These are phyloP conservation scores for Nycticorax nycticorax DNA, from an alignment of 2,113 vertebrate genomes.

Conservation along the genomic window DNA sequence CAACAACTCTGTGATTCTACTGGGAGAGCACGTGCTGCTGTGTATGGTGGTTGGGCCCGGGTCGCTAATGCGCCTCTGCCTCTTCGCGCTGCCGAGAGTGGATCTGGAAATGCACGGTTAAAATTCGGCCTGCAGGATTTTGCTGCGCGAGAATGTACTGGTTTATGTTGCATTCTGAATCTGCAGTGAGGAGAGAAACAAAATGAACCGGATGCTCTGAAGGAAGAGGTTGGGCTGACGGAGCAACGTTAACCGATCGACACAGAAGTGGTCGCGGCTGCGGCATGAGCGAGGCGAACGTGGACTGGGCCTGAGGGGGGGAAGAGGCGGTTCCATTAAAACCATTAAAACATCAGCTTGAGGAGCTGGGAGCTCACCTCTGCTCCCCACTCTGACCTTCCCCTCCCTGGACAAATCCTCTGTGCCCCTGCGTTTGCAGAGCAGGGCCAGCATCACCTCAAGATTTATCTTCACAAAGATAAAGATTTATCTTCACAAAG, in stretches of 20 bases:
- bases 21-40: not conserved
- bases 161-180: not conserved
- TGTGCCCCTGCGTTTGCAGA: not conserved
- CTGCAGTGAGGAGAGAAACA: not conserved
- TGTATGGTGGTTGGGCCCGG: not conserved
- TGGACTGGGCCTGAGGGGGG: accelerated
- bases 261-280: too few species aligned
- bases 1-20: too few species aligned
- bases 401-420: not conserved
- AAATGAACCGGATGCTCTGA: not conserved
- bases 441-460: not conserved
- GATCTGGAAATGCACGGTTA: accelerated
- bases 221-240: too few species aligned
- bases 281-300: accelerated
- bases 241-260: not conserved
- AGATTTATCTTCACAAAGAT: not conserved
- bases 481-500: not conserved
- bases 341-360: too few species aligned
- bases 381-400: accelerated
- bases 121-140: accelerated
- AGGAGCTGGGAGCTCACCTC: not conserved
- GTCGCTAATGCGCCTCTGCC: accelerated
- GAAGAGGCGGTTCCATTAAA: not conserved
- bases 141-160: accelerated
- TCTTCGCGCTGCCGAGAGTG: accelerated